These are phyloP conservation scores for Branchipolynoe longqiensis DNA, from an alignment of 2,888 invertebrate species.

Conservation along the genomic window DNA sequence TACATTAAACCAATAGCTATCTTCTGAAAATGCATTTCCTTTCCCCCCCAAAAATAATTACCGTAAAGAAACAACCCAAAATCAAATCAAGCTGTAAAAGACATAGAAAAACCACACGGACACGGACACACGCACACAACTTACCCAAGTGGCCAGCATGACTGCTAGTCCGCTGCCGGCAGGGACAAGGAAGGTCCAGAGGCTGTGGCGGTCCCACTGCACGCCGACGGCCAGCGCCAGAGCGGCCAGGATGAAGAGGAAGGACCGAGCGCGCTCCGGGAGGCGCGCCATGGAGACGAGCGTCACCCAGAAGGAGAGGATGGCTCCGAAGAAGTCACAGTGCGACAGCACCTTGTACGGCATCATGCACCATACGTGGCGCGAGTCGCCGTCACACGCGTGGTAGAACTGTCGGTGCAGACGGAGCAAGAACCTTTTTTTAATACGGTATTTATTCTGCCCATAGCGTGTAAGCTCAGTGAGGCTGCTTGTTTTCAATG, in stretches of 20 bases:
- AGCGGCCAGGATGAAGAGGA: constrained; percentile 89
- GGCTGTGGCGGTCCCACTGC: constrained; percentile 90
- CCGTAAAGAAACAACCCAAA: too few species aligned
- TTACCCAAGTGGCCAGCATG: constrained; percentile 86
- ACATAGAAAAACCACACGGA: too few species aligned
- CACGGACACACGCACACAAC: too few species aligned
- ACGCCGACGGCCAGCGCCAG: constrained; percentile 90
- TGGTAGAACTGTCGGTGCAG: constrained; percentile 93
- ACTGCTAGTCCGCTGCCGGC: constrained; percentile 84
- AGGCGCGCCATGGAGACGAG: constrained; percentile 91
- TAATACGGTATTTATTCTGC: too few species aligned
- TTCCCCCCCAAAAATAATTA: too few species aligned
- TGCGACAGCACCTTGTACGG: constrained; percentile 90
- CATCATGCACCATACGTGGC: constrained; percentile 89
- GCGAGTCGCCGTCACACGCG: constrained; percentile 88
- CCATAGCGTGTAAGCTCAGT: too few species aligned
- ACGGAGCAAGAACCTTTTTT: too few species aligned
- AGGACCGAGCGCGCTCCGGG: constrained; percentile 84
- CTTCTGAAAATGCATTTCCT: too few species aligned
- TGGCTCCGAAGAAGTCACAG: constrained; percentile 93
- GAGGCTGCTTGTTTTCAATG: too few species aligned
- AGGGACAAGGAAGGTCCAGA: constrained; percentile 90
- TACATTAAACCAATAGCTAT: too few species aligned
- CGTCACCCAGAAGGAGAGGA: constrained; percentile 94
- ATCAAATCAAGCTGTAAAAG: too few species aligned